phyloP scores from a whole-genome alignment of 2,797 vertebrate genomes.

The Myotis planiceps region DNA sequence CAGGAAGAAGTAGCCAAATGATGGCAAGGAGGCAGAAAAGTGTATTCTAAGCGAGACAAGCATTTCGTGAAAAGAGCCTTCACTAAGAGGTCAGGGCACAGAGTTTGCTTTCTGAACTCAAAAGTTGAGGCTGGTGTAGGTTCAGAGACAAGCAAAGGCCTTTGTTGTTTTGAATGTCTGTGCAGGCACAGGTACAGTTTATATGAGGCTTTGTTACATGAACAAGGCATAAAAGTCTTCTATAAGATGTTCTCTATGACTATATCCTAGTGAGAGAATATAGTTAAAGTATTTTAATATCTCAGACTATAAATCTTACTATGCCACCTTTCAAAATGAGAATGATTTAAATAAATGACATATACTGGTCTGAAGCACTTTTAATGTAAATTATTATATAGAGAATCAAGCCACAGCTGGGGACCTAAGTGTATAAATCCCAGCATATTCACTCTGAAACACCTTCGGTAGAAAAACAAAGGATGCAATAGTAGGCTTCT shows the following conservation, averaged over 20 bases:
- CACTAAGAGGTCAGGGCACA: not conserved
- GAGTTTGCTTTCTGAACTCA: not conserved
- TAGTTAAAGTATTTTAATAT: not conserved
- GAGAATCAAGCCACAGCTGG: not conserved
- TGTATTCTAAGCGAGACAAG: not conserved
- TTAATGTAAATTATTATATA: not conserved
- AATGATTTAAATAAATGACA: constrained; percentile 8
- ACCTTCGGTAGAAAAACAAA: not conserved
- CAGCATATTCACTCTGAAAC: not conserved
- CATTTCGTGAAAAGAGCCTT: not conserved
- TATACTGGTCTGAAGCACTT: not conserved
- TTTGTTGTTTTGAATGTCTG: not conserved
- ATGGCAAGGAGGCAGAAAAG: not conserved
- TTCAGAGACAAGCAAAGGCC: not conserved
- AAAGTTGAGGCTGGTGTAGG: not conserved
- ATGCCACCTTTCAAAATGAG: not conserved
- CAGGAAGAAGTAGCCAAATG: not conserved
- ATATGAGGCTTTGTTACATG: not conserved
- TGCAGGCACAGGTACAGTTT: not conserved
- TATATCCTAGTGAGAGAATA: not conserved
- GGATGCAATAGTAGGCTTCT: not conserved
- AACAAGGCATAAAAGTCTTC: not conserved
- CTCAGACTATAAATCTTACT: not conserved
- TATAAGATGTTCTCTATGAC: not conserved
- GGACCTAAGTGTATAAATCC: not conserved